Base-by-base conservation (phyloP, 2,113 vertebrate species). In the Istiophorus platypterus region DNA sequence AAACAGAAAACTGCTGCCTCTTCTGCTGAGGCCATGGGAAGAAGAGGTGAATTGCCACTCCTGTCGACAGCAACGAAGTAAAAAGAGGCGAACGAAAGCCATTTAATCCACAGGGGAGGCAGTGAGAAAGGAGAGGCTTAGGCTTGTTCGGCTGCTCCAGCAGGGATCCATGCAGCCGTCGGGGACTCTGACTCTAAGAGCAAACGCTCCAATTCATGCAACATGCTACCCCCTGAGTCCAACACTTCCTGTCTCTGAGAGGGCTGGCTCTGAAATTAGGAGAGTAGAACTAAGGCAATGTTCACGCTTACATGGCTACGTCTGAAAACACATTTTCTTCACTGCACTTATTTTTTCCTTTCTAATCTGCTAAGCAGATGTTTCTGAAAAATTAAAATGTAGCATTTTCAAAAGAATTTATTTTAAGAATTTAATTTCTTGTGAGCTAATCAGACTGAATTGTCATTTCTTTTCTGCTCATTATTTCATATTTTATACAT, bases 1-100 rank as follows among this genome's bases (percentile, higher is more conserved):
- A 89, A 86, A 73, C 56, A 71, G 77, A 76, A 93, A 91, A 81
- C 62, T 73, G 66, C 71, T 4, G 92, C 85, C 91, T 95, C 93
- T 92, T 96, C 93, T 95, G 92, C 84, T 81, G 67, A 13, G 81
- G 84, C 86, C 78, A 85, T 72, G 78, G 91, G 81, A 89, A 37
- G 90, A 81, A 72, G 72, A 69, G 52, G 67, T 72, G 72, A 84
- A 90, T 91, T 81, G 78, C 54, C 82, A 89, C 92, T 92, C 80
- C 76, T 57, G 88, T 89, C 14, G 75, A 67, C 81, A 57, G 63
- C 69, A 41, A 92, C 42, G 29, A 62, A 72, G 72, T 77, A 71
- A 89, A 82, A 91, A 85, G 84, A 84, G 56, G 82, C 0, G 86
- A 93, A 92, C 88, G 83, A 96, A 88, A 93, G 93, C 85, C 85